These are phyloP conservation scores for Bactericera cockerelli DNA, from an alignment of 1,140 invertebrate genomes.

Conservation along the genomic window DNA sequence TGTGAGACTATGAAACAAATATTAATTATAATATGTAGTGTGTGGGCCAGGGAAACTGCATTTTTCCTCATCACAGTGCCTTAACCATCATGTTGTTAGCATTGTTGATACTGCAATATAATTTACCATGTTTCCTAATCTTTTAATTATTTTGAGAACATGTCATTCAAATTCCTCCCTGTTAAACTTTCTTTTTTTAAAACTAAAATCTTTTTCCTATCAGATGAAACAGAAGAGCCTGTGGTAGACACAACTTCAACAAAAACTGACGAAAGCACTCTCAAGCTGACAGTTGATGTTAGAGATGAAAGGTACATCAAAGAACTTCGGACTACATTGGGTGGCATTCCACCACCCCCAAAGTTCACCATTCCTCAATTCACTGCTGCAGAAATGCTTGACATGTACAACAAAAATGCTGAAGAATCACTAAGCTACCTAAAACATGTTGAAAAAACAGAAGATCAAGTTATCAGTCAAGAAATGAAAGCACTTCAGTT, in stretches of 20 bases:
- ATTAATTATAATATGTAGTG: too few relatives aligned
- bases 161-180: too few relatives aligned
- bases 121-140: neutral
- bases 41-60: too few relatives aligned
- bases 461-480: constrained; percentile 1
- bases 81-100: too few relatives aligned
- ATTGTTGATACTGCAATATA: too few relatives aligned
- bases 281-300: neutral
- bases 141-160: too few relatives aligned
- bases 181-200: too few relatives aligned
- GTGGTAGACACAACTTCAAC: neutral
- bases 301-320: constrained; percentile 12
- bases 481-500: constrained; percentile 13
- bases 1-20: too few relatives aligned
- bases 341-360: constrained; percentile 44
- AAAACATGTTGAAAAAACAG: constrained; percentile 20
- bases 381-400: constrained; percentile 42
- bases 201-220: too few relatives aligned
- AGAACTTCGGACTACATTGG: constrained; percentile 12
- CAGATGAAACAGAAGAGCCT: too few relatives aligned
- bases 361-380: constrained; percentile 42
- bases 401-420: constrained; percentile 31
- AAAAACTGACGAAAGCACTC: neutral
- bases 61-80: too few relatives aligned
- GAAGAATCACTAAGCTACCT: constrained; percentile 27